Base-by-base conservation (phyloP, 2,888 invertebrate genomes). In the Lordiphosa andalusiaca region DNA sequence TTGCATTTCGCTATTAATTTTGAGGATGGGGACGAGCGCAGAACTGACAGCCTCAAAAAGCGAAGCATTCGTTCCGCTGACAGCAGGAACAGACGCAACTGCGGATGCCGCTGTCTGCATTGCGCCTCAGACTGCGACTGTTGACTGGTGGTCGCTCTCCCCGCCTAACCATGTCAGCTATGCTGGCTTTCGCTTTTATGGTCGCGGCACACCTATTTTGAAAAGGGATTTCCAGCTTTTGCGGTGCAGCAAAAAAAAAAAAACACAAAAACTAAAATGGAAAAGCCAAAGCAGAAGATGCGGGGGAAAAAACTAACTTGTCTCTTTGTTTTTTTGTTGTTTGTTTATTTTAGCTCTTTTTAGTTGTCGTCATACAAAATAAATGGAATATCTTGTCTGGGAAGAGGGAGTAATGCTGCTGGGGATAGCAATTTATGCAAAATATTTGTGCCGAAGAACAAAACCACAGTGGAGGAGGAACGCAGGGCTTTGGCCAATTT, bases 1-100 rank as follows among this genome's bases (percentile, higher is more conserved):
- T 83, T 78, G 80, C 76, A 78, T 83, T 78, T 78, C 76, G 65
- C 73, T 78, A 83, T 78, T 78, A 83, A 78, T 78, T 78, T 80
- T 65, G 70, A 39, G 44, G 53, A 47, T 30, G 41, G 36, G 47
- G 48, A 53, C 53, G 46, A 50, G n/a, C 50, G 33, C 44, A 36
- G 52, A 50, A 72, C 71, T 77, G 78, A 74, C 75, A 67, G 68
- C 75, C 71, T 77, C 76, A 82, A 44, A 75, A 74, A 75, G 76
- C 59, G 63, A 78, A 59, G 72, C 64, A 68, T 61, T 57, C 64
- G 65, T 61, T 59, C 40, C 36, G 38, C 76, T 69, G 77, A 73
- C 74, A 67, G 47, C 63, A 58, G 57, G 55, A 50, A 50, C 46
- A 63, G 50, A 64, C 50, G 62, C 51, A 51, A 62, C 44, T 56